These are phyloP conservation scores for Carcharodon carcharias DNA, from an alignment of 2,797 vertebrate species.

Conservation along the genomic window DNA sequence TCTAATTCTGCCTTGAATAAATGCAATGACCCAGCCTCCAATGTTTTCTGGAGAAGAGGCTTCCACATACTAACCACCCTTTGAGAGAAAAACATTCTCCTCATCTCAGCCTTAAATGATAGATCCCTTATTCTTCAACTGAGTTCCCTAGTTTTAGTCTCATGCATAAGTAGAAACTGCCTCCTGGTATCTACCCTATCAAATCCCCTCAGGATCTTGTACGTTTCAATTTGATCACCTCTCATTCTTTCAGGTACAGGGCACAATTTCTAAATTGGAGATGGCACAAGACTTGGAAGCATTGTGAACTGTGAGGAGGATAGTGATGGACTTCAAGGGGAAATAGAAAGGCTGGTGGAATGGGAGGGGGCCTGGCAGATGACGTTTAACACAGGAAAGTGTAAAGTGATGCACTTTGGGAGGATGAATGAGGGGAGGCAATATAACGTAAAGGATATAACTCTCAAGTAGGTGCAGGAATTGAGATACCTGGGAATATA, in stretches of 20 bases:
- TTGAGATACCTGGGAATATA: not conserved
- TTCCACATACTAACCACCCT: too few relatives aligned
- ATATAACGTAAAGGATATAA: not conserved
- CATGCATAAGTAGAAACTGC: too few relatives aligned
- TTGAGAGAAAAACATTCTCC: too few relatives aligned
- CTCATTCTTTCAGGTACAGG: not conserved
- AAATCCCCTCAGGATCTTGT: too few relatives aligned
- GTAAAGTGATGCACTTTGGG: not conserved
- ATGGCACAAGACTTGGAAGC: not conserved
- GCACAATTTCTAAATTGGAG: not conserved
- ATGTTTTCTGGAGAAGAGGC: too few relatives aligned
- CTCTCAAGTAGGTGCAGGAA: not conserved
- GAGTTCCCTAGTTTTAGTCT: too few relatives aligned
- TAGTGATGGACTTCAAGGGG: not conserved
- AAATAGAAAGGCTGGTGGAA: not conserved
- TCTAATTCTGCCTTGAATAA: too few relatives aligned
- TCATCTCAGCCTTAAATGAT: too few relatives aligned
- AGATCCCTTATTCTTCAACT: too few relatives aligned
- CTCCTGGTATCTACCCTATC: too few relatives aligned
- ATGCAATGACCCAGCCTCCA: too few relatives aligned
- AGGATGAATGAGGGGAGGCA: not conserved
- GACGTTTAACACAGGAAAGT: not conserved
- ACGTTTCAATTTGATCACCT: too few relatives aligned
- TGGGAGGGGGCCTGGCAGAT: not conserved
- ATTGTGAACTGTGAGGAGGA: not conserved